These are phyloP conservation scores for Cyanocitta stelleri DNA, from an alignment of 2,113 vertebrate species.

Conservation along the genomic window DNA sequence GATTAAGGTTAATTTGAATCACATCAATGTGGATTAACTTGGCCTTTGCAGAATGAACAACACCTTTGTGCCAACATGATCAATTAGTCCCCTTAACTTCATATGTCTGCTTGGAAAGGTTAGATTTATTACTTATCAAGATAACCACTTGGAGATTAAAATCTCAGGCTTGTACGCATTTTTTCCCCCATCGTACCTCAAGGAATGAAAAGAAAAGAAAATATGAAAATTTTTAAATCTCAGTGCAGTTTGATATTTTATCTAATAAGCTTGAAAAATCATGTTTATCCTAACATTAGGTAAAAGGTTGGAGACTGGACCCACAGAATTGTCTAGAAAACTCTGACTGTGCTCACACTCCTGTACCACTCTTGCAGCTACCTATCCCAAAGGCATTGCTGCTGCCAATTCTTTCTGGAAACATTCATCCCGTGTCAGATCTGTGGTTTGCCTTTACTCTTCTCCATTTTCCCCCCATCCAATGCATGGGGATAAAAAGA, in stretches of 20 bases:
- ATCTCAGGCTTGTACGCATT: background rate
- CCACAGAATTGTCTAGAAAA: background rate
- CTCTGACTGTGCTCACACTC: background rate
- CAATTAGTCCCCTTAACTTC: conserved; percentile 77
- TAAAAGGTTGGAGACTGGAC: background rate
- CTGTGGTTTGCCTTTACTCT: background rate
- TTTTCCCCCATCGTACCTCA: background rate
- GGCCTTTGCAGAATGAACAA: conserved; percentile 79
- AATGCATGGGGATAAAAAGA: rapidly evolving
- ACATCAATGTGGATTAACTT: conserved; percentile 81
- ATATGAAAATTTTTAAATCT: background rate
- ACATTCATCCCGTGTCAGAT: background rate
- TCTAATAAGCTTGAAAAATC: background rate
- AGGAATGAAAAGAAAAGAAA: background rate
- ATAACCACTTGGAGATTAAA: conserved; percentile 70
- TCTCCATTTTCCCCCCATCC: background rate
- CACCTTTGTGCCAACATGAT: conserved; percentile 80
- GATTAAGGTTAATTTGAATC: conserved; percentile 85
- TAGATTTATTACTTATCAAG: conserved; percentile 78
- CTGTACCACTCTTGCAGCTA: background rate
- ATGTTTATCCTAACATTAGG: background rate
- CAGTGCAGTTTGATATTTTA: background rate
- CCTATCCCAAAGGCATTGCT: background rate
- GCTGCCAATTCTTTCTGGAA: background rate
- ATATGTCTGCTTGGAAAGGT: conserved; percentile 73